Evolutionary conservation across 1,140 invertebrate species (phyloP), one percentile per base, ranked within the genome.

Genomic region (Cydia pomonella): DNA sequence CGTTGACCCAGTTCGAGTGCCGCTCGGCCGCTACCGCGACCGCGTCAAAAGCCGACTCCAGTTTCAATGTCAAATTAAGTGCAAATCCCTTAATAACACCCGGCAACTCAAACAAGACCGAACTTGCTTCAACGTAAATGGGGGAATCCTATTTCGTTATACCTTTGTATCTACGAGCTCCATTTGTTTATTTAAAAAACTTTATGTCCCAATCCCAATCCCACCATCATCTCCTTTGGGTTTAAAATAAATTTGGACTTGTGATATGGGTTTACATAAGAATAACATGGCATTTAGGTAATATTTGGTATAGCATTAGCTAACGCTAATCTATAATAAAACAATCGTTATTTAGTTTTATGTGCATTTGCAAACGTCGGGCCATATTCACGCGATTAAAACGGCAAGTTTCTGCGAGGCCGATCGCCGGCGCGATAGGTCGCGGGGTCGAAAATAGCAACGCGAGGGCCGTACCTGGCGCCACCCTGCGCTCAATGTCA

Each of bases 1-100:
- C 87, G 84, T 88, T 92, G 89, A 92, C 89, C 91, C 82, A 92
- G 82, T 91, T 93, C 87, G 82, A 87, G 84, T 86, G 84, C 80
- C 83, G 82, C 88, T 89, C 84, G 83, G 82, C 81, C 83, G 85
- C 81, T 82, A 82, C 84, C 81, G 84, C 82, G 76, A 85, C 83
- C 64, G 64, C 64, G 73, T 38, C 73, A 63, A 84, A 88, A 84
- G 82, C 80, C 82, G 82, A 86, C 87, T 87, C 84, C 81, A 78
- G 77, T 81, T 84, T 87, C 62, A 72, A 78, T 75, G 76, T 71
- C 62, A 71, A 64, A 21, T 71, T 23, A 21, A 72, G 53, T 63
- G 73, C 21, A 47, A 59, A 72, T 27, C 62, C 33, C 29, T 69
- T 69, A 69, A 69, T 69, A 33, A 38, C 33, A 69, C 18, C 29